Percentiles rank a stretch among this genome's conserved stretches.
These are phyloP conservation scores for Acrossocheilus wenchowensis DNA, from an alignment of 2,797 vertebrate species.

Conservation along the genomic window DNA sequence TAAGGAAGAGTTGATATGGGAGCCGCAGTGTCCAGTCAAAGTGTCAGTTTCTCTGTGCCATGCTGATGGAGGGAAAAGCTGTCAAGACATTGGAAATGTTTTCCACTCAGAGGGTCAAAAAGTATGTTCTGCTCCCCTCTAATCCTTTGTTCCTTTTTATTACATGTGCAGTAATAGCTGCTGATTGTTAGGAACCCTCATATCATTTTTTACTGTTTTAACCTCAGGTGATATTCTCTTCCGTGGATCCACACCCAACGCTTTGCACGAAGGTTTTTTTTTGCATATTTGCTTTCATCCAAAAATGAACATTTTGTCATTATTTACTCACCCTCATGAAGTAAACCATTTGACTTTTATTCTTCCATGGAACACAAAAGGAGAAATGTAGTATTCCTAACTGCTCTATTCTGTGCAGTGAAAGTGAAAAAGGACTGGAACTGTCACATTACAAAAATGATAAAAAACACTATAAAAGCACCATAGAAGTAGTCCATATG, in stretches of 20 bases:
- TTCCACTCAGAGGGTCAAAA: conserved; percentile 26
- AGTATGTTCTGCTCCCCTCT: neutral
- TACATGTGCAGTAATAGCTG: neutral
- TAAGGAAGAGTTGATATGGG: conserved; percentile 51
- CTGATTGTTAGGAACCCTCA: conserved; percentile 4
- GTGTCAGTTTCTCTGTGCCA: conserved; percentile 54
- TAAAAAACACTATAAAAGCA: neutral
- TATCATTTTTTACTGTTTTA: conserved; percentile 8
- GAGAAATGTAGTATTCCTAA: neutral
- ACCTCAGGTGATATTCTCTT: conserved; percentile 55
- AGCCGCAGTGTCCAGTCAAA: conserved; percentile 52
- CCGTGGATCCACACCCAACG: conserved; percentile 57
- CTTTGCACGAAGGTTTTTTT: conserved; percentile 59
- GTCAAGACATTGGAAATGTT: conserved; percentile 48
- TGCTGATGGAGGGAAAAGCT: conserved; percentile 24
- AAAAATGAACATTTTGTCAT: neutral
- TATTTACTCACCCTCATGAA: neutral
- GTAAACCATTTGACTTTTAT: neutral
- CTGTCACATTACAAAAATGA: neutral
- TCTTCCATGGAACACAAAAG: neutral
- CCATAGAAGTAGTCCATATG: neutral
- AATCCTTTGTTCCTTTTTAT: conserved; percentile 1
- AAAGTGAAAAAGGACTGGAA: neutral
- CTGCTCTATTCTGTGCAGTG: neutral
- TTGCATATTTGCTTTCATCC: neutral